These are phyloP conservation scores for Cylas formicarius DNA, from an alignment of 1,140 invertebrate genomes.

Conservation along the genomic window DNA sequence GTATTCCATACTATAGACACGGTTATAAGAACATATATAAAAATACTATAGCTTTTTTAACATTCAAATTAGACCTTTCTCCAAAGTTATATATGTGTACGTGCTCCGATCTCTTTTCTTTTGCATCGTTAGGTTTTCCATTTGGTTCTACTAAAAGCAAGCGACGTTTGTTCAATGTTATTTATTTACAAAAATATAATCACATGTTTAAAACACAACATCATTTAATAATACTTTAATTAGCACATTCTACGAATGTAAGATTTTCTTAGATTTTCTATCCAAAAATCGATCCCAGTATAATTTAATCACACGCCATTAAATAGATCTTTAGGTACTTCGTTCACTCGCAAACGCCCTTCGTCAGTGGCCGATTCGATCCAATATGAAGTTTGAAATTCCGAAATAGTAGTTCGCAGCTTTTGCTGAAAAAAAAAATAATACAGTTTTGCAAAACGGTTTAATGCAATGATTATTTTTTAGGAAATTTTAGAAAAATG, in stretches of 20 bases:
- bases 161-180: no score
- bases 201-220: no score
- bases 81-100: no score
- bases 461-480: neutral
- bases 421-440: constrained; percentile 20
- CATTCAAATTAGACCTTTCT: no score
- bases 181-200: no score
- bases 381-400: constrained; percentile 19
- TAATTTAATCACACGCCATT: constrained; percentile 17
- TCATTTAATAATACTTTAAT: constrained; percentile 5
- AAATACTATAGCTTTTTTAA: no score
- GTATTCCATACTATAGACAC: no score
- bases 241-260: constrained; percentile 2
- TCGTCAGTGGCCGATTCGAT: constrained; percentile 6
- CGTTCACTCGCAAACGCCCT: neutral
- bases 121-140: no score
- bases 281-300: neutral
- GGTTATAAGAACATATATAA: no score
- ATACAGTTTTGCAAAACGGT: neutral
- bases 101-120: no score
- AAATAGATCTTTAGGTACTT: constrained; percentile 18
- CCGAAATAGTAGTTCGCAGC: constrained; percentile 16
- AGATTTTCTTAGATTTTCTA: neutral
- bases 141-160: no score
- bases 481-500: no score